Percentiles rank a stretch among this genome's conserved stretches.
Conservation (phyloP, 2,113 vertebrate species). For the Poeciliopsis retropinna region DNA sequence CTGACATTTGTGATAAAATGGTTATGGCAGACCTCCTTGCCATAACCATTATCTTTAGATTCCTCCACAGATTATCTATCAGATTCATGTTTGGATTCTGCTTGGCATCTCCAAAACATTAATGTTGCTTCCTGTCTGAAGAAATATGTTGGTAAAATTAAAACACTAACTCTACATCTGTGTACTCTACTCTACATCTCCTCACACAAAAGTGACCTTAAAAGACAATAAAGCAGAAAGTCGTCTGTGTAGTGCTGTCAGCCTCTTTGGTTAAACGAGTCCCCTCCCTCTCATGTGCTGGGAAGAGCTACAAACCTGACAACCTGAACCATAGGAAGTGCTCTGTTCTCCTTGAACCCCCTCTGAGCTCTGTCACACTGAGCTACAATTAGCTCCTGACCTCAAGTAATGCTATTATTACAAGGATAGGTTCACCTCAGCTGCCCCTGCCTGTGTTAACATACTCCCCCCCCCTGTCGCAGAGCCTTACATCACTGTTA, state of each 20-base stretch:
- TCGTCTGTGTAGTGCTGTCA: background rate
- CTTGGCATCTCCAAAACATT: background rate
- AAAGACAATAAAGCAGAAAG: background rate
- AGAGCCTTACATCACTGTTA: slow-evolving; percentile 28
- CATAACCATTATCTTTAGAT: background rate
- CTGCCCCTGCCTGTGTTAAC: slow-evolving; percentile 20
- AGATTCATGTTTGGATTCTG: background rate
- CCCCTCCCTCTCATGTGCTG: background rate
- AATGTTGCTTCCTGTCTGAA: background rate
- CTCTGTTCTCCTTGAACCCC: slow-evolving; percentile 38
- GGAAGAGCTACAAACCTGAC: background rate
- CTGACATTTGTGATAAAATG: background rate
- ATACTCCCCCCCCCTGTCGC: slow-evolving; percentile 19
- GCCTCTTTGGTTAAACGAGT: background rate
- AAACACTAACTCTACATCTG: background rate
- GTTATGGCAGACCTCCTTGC: background rate
- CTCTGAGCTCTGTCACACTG: slow-evolving; percentile 43
- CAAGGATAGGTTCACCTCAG: slow-evolving; percentile 42
- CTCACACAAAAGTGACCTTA: background rate
- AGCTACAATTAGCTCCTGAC: slow-evolving; percentile 76
- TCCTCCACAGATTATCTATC: background rate
- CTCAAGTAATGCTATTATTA: slow-evolving; percentile 75
- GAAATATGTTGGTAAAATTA: background rate
- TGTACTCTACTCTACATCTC: background rate
- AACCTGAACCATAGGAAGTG: slow-evolving; percentile 40